Base-by-base conservation (phyloP, 2,797 vertebrate genomes). In the Phoxinus dragarum region DNA sequence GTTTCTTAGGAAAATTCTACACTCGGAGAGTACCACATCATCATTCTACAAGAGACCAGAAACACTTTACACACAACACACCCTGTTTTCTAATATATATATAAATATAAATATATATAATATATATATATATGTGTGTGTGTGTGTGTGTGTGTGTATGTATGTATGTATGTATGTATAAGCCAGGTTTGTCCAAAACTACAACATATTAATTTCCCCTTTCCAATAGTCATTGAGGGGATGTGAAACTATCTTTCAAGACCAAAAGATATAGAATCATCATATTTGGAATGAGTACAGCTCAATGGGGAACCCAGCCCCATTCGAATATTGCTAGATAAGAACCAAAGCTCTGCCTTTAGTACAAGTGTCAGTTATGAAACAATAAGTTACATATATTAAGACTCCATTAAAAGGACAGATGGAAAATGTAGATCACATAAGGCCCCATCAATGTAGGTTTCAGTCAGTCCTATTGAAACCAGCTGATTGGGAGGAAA, bases 221-320 rank as follows among this genome's bases (percentile, higher is more conserved):
- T 67, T 76, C 44, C 38, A 84, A 78, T 52, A 56, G 19, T 47
- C 38, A 66, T 21, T 42, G 36, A 44, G 49, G 38, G 27, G 17
- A 69, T 56, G 38, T 69, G 64, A 84, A 56, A 77, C 64, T n/a
- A 54, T 67, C 38, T 84, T 56, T 83, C 61, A 38, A 34, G 40
- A 38, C 77, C 73, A 61, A 74, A 31, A 69, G 9, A 47, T 61
- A 38, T n/a, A 47, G 9, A 75, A 83, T 40, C 44, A 14, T 86
- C n/a, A 80, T 7, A 82, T 89, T 68, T 90, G 90, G 90, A 94
- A 91, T 90, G 89, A 92, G 77, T 81, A 86, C 85, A 84, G 64
- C 88, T 89, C 59, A 90, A 76, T 80, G 82, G 86, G 93, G 94
- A 91, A 90, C 92, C 92, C 93, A 93, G 94, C 94, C 95, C 93